phyloP scores from a whole-genome alignment of 2,113 vertebrate species.

The Hyaena hyaena region DNA sequence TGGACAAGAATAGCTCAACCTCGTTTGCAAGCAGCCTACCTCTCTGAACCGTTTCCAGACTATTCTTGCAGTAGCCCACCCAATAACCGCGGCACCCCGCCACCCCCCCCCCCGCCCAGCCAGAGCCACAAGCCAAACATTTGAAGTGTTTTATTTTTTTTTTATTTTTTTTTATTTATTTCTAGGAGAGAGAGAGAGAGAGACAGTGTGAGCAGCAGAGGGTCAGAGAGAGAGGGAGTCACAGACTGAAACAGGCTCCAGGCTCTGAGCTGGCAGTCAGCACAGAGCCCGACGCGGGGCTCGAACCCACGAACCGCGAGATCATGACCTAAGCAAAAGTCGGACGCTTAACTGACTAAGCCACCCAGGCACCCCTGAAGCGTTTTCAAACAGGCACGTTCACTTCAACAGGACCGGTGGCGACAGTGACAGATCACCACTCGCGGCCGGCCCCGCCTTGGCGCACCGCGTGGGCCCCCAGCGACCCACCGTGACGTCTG shows the following conservation, averaged over 20 bases:
- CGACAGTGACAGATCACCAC: not conserved
- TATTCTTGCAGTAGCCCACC: rapidly evolving
- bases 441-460: too few species aligned
- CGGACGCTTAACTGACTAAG: too few species aligned
- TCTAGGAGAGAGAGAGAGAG: too few species aligned
- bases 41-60: not conserved
- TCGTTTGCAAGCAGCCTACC: not conserved
- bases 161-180: too few species aligned
- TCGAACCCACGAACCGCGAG: too few species aligned
- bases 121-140: not conserved
- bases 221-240: too few species aligned
- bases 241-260: too few species aligned
- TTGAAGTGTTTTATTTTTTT: not conserved
- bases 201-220: too few species aligned
- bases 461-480: rapidly evolving
- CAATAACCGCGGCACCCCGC: rapidly evolving
- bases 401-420: not conserved
- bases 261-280: too few species aligned
- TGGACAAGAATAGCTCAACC: not conserved
- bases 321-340: too few species aligned
- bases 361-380: too few species aligned
- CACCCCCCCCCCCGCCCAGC: rapidly evolving
- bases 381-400: not conserved
- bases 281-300: too few species aligned
- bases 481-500: rapidly evolving